Evolutionary conservation across 2,113 vertebrate species (phyloP), one percentile per base, ranked within the genome.

Genomic region (Heterochromis multidens): DNA sequence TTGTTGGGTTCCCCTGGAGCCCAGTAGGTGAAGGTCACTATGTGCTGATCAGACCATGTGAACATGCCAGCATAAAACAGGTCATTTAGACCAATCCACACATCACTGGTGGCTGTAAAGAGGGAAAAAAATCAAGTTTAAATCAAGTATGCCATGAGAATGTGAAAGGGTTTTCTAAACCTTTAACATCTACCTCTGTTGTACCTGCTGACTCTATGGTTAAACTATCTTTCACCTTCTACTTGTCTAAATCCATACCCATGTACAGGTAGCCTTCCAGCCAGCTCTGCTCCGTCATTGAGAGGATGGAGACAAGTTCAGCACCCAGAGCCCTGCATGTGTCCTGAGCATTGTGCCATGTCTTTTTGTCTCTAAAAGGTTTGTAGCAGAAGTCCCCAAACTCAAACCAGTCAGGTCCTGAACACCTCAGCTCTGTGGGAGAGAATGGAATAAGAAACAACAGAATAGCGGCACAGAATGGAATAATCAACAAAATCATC

Each of bases 341-440:
- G 0, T 40, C 0, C 25, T 80, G 93, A 5, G 96, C 94, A 0
- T 43, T 52, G 0, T 70, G 61, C 96, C 96, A 97, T 0, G 96
- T 96, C 83, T 88, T 94, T 80, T 88, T 94, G 35, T 95, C 93
- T 2, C 0, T 29, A 3, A 92, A 96, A 2, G 96, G 93, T 87
- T 96, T 96, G 91, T 97, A 97, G 95, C 96, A 97, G 91, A 94
- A 96, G 1, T 95, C 95, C 27, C 95, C 96, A 67, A 97, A 96
- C 91, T 96, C 96, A 5, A 90, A 94, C 96, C 96, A 96, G 87
- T 97, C 95, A 2, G 25, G 86, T n/a, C 94, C 95, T 0, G 94
- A 82, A 82, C 96, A 97, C 70, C 96, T 90, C n/a, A 97, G 88
- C 88, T 96, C 96, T 97, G 89, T 1, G 17, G 33, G 25, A 62